A percentile compares a stretch with the other conserved stretches of the same genome.
Evolutionary conservation across 1,140 invertebrate genomes (phyloP).

Genomic region (Brachionus koreanus): DNA sequence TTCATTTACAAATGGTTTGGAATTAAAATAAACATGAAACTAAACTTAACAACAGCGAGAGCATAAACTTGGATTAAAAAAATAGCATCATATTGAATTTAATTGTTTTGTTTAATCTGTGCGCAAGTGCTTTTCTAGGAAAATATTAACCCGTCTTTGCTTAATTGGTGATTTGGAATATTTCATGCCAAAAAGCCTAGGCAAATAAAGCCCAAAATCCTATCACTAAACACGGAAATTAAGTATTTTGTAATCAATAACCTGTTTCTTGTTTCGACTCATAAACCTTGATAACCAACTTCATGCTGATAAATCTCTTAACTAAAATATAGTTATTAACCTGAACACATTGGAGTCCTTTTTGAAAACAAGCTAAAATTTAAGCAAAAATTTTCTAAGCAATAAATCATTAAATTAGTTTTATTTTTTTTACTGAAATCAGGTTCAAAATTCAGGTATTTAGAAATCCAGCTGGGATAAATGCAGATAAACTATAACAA

Average conservation of each 20-base stretch:
- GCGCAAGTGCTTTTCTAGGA: neutral
- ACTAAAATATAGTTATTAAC: neutral
- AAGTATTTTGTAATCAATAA: neutral
- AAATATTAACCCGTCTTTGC: neutral
- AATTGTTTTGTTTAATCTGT: conserved; percentile 16
- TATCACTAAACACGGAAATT: neutral
- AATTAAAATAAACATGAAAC: conserved; percentile 20
- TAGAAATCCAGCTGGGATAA: neutral
- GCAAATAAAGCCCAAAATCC: neutral
- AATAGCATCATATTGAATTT: neutral
- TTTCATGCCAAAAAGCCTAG: neutral
- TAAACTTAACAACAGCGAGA: conserved; percentile 19
- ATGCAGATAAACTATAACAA: neutral
- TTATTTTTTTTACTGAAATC: neutral
- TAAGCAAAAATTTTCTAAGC: neutral
- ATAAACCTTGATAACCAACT: neutral
- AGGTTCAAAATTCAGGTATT: neutral
- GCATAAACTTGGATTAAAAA: neutral
- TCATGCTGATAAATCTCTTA: neutral
- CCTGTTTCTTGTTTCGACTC: neutral
- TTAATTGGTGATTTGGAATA: neutral
- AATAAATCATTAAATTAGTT: neutral
- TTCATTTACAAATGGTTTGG: neutral
- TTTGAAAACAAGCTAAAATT: neutral
- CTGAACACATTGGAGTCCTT: neutral